Percentiles rank a stretch among this genome's conserved stretches.
phyloP scores from a whole-genome alignment of 1,140 invertebrate genomes.

The Anagrus nilaparvatae region DNA sequence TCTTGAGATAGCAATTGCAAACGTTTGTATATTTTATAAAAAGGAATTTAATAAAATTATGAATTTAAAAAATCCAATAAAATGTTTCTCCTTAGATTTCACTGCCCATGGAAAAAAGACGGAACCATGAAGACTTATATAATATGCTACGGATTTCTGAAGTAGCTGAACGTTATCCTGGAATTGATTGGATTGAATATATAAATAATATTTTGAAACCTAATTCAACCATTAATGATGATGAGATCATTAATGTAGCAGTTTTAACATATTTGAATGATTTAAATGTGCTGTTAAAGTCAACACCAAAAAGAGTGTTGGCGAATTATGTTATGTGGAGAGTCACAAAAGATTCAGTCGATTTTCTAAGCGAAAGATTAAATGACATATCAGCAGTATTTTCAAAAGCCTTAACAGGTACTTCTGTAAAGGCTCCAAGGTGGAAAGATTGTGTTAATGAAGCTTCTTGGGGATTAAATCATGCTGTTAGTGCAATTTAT shows the following conservation, averaged over 20 bases:
- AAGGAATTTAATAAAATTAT: too few relatives aligned
- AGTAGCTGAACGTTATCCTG: constrained; percentile 39
- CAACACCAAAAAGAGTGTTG: constrained; percentile 48
- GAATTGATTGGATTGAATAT: constrained; percentile 47
- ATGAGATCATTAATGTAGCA: constrained; percentile 72
- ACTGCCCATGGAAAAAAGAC: constrained; percentile 49
- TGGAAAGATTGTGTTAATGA: constrained; percentile 48
- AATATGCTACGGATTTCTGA: constrained; percentile 52
- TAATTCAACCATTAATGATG: constrained; percentile 46
- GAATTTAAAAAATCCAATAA: too few relatives aligned
- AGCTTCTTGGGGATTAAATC: constrained; percentile 42
- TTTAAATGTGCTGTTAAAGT: constrained; percentile 48
- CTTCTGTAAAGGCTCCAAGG: too few relatives aligned
- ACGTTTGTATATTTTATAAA: too few relatives aligned
- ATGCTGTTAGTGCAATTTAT: constrained; percentile 47
- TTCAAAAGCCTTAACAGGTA: too few relatives aligned
- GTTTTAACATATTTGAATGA: constrained; percentile 66
- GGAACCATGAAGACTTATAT: constrained; percentile 55
- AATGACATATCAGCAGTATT: too few relatives aligned
- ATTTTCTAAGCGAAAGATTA: constrained; percentile 49
- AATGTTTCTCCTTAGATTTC: constrained; percentile 43
- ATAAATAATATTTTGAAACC: constrained; percentile 41
- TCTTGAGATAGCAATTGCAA: too few relatives aligned
- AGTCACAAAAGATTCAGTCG: constrained; percentile 43
- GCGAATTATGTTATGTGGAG: constrained; percentile 58